A percentile compares a stretch with the other conserved stretches of the same genome.
Evolutionary conservation across 1,140 invertebrate species (phyloP).

Genomic region (Patella vulgata): DNA sequence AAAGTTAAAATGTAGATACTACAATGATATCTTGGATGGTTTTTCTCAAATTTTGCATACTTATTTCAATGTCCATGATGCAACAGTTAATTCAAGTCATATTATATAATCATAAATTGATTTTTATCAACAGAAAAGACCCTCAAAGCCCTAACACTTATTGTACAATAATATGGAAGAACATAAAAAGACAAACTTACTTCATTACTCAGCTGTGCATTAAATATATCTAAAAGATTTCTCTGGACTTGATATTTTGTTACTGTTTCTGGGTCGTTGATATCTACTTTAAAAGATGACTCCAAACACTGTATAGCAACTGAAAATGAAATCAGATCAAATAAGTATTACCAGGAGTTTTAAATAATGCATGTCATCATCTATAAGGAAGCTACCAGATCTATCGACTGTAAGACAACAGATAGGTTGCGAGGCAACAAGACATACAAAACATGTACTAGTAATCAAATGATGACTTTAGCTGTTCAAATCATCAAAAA

Average conservation of each 20-base stretch:
- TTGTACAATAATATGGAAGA: too few species aligned
- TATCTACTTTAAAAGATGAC: conserved; percentile 76
- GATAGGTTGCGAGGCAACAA: not conserved
- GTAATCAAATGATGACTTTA: too few species aligned
- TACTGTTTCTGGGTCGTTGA: conserved; percentile 54
- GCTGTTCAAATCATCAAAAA: too few species aligned
- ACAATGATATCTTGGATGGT: too few species aligned
- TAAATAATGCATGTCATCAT: not conserved
- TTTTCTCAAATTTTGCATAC: too few species aligned
- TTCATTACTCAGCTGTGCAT: conserved; percentile 48
- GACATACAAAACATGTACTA: not conserved
- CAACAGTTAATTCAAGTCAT: too few species aligned
- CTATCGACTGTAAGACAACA: not conserved
- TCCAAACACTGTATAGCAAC: conserved; percentile 87
- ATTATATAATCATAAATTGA: too few species aligned
- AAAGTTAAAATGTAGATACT: too few species aligned
- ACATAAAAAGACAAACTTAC: too few species aligned
- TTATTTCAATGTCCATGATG: too few species aligned
- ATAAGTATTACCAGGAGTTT: not conserved
- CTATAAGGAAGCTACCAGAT: not conserved
- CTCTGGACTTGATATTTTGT: conserved; percentile 48
- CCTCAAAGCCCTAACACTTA: too few species aligned
- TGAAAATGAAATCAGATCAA: conserved; percentile 33
- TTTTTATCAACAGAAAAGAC: too few species aligned
- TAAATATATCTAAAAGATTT: conserved; percentile 59